Evolutionary conservation across 1,140 invertebrate species (phyloP), one percentile per base, ranked within the genome.

Genomic region (Telenomus remus): DNA sequence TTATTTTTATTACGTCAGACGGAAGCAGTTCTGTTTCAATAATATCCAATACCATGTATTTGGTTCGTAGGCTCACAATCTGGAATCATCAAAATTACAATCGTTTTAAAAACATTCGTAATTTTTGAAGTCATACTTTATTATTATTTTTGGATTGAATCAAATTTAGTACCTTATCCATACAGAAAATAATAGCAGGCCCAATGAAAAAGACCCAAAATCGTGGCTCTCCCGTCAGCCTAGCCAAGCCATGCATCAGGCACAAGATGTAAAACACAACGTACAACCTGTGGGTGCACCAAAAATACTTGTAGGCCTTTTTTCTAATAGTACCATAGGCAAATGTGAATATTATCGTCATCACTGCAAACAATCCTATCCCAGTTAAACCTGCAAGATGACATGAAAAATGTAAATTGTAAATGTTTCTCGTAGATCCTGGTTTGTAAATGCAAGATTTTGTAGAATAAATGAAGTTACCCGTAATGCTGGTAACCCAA

Each of bases 141-240:
- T n/a, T n/a, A n/a, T n/a, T n/a, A n/a, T n/a, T n/a, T n/a, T n/a
- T n/a, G n/a, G n/a, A n/a, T n/a, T n/a, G n/a, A n/a, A n/a, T n/a
- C n/a, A n/a, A n/a, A n/a, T n/a, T n/a, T n/a, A n/a, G 9, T 12
- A 96, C 94, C 89, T 98, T 98, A 82, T 98, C 97, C 11, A 98
- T 85, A 0, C 92, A 93, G 80, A 96, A 98, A 60, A 97, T 90
- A 43, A 96, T 93, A 0, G 96, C 97, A 0, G 98, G 98, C 9
- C 93, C 95, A 13, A 98, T 89, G 81, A 99, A 98, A 86, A 98
- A 99, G 75, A 97, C 92, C 95, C 96, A 98, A 88, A 99, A 99
- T 69, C 95, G 87, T 0, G 95, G 95, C 6, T 95, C 93, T 0
- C 97, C 97, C 0, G 97, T 98, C 34, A 99, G 89, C 55, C 96